Percentiles rank a stretch among this genome's conserved stretches.
Evolutionary conservation across 2,797 vertebrate species (phyloP).

Genomic region (Alfaro cultratus): DNA sequence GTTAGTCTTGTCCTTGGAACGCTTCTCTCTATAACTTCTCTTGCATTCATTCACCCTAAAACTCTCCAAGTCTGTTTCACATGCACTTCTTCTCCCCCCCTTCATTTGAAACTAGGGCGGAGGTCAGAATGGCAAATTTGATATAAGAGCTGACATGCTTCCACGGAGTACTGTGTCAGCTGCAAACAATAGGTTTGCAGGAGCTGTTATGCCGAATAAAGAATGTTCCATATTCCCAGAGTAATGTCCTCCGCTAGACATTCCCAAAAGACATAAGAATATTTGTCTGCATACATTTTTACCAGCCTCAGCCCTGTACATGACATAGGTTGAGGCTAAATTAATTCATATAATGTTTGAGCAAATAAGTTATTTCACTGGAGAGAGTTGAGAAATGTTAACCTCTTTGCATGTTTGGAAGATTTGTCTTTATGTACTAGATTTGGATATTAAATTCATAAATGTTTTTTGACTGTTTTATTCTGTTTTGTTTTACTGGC

Average conservation of each 20-base stretch:
- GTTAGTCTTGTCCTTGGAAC: constrained; percentile 82
- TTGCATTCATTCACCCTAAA: constrained; percentile 56
- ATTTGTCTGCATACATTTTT: constrained; percentile 81
- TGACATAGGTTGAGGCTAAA: constrained; percentile 71
- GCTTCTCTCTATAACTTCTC: constrained; percentile 78
- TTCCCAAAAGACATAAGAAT: constrained; percentile 80
- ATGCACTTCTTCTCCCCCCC: constrained; percentile 27
- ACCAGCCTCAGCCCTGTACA: constrained; percentile 45
- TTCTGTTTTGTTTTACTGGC: constrained; percentile 50
- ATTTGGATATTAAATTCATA: constrained; percentile 44
- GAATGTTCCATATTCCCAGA: constrained; percentile 78
- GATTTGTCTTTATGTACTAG: constrained; percentile 44
- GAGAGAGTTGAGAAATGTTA: constrained; percentile 53
- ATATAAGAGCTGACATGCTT: constrained; percentile 81
- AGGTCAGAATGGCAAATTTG: constrained; percentile 83
- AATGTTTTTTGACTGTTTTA: constrained; percentile 6
- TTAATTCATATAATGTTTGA: constrained; percentile 68
- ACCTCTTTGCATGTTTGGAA: constrained; percentile 47
- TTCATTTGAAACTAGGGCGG: constrained; percentile 78
- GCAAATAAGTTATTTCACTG: constrained; percentile 61
- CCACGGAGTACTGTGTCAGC: constrained; percentile 81
- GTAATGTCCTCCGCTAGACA: constrained; percentile 72
- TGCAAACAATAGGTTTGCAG: constrained; percentile 83
- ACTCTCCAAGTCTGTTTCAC: constrained; percentile 59
- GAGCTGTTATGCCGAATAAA: constrained; percentile 75